Evolutionary conservation across 2,888 invertebrate species (phyloP).

Genomic region (Helicoverpa assulta): DNA sequence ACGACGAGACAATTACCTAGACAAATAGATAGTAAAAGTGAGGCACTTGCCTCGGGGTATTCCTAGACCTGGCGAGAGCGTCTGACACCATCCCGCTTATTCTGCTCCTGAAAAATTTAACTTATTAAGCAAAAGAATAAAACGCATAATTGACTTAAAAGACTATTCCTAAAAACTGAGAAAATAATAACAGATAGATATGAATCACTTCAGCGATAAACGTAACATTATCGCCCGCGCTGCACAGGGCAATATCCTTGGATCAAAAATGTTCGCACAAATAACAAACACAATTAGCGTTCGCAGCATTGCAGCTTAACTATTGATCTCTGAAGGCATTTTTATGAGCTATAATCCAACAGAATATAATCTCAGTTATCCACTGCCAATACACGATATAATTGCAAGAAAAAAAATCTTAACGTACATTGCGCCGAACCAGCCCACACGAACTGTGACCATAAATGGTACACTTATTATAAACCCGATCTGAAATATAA

Average conservation of each 20-base stretch:
- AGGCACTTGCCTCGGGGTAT: slow-evolving; percentile 57
- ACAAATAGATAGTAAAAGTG: slow-evolving; percentile 39
- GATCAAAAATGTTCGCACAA: neutral
- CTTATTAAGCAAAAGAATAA: slow-evolving; percentile 25
- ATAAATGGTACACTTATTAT: neutral
- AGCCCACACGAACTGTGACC: neutral
- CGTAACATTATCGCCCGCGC: slow-evolving; percentile 1
- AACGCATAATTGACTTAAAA: neutral
- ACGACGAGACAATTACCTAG: slow-evolving; percentile 43
- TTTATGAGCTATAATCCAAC: neutral
- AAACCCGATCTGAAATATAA: slow-evolving; percentile 7
- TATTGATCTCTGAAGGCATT: neutral
- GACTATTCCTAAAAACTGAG: neutral
- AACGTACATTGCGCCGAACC: slow-evolving; percentile 1
- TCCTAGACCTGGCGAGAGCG: slow-evolving; percentile 57
- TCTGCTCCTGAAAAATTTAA: slow-evolving; percentile 50
- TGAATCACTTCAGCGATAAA: neutral
- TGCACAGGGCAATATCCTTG: slow-evolving; percentile 2
- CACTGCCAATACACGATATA: neutral
- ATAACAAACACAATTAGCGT: neutral
- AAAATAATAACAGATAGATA: neutral
- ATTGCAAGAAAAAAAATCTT: neutral
- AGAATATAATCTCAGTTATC: neutral
- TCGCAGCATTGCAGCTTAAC: neutral
- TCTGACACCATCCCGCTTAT: slow-evolving; percentile 38